phyloP scores from a whole-genome alignment of 2,888 invertebrate species.

The Physocephala rufipes region DNA sequence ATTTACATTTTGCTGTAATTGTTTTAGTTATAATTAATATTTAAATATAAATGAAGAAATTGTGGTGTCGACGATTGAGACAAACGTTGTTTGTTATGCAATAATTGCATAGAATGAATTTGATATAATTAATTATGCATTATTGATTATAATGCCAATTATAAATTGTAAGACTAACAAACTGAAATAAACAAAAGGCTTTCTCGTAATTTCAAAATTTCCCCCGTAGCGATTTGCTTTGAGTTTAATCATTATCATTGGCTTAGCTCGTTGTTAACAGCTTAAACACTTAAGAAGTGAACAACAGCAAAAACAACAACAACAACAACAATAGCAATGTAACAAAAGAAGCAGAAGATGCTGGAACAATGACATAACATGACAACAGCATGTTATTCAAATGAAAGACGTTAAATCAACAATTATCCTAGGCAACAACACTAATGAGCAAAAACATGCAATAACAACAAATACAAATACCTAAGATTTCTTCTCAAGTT shows the following conservation, averaged over 20 bases:
- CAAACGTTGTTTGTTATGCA: not conserved
- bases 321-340: not conserved
- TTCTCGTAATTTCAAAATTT: not conserved
- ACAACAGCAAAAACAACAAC: constrained; percentile 3
- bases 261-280: not conserved
- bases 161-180: not conserved
- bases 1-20: not conserved
- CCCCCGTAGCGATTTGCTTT: not conserved
- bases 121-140: not conserved
- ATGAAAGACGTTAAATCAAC: too few species aligned
- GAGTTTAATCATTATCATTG: not conserved
- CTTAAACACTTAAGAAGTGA: not conserved
- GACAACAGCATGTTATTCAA: too few species aligned
- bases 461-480: too few species aligned
- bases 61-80: too few species aligned
- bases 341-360: too few species aligned
- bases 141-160: not conserved
- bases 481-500: too few species aligned
- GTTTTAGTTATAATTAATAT: too few species aligned
- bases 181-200: not conserved
- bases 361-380: too few species aligned
- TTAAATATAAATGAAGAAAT: too few species aligned
- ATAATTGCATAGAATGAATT: not conserved
- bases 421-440: too few species aligned
- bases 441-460: too few species aligned